Base-by-base conservation (phyloP, 2,888 invertebrate species). In the Asteroscopus sphinx region DNA sequence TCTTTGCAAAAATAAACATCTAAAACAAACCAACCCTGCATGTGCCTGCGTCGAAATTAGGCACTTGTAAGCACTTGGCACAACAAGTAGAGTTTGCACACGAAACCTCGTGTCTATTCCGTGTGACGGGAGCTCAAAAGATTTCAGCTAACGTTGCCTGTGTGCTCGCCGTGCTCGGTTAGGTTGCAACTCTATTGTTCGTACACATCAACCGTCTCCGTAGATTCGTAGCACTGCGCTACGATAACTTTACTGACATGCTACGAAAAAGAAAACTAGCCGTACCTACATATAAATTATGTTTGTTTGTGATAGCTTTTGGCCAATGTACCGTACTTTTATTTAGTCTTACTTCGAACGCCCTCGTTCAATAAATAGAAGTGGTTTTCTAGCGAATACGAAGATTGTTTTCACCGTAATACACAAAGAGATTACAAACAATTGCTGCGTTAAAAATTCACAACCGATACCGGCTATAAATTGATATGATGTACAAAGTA, bases 51-150 rank as follows among this genome's bases (percentile, higher is more conserved):
- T 73, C 66, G 63, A 76, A 83, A 84, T 85, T 77, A 81, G 73
- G 64, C 68, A 77, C 73, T 77, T 71, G 69, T 80, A 73, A 79
- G 67, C 81, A 76, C 78, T 81, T 73, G 69, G 73, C 78, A 79
- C 77, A 77, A 80, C 77, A 80, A 82, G 76, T 74, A 75, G 75
- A 71, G 78, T 80, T 82, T 77, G 69, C 79, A 75, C 73, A 78
- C 70, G 78, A 79, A 87, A 86, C 79, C 82, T 80, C 79, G 76
- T 76, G 76, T 85, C 79, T 80, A 76, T 85, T 85, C 79, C 80
- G 75, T 79, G 75, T 82, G 82, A 83, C 73, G 81, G 78, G 81
- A 88, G 83, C 85, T 89, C 87, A 87, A 89, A 89, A 87, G 89
- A 83, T 85, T 82, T 76, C 78, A 79, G 76, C 76, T 70, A 80